These are phyloP conservation scores for Coregonus ussuriensis DNA, from an alignment of 2,797 vertebrate genomes.

Conservation along the genomic window DNA sequence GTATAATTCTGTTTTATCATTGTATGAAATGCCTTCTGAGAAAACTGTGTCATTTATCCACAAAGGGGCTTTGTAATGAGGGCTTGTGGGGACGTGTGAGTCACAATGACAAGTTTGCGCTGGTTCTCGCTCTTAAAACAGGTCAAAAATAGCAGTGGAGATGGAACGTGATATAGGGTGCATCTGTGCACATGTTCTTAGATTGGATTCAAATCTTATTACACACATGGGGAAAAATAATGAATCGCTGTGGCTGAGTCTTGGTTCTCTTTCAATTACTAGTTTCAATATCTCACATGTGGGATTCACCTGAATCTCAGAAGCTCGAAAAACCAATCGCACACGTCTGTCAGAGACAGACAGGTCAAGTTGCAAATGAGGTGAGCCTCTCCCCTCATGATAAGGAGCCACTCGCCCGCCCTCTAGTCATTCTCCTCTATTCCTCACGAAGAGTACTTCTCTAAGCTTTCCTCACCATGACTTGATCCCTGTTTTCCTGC, in stretches of 20 bases:
- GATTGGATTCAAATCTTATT: background rate
- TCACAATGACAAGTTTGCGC: background rate
- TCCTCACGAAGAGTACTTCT: no score
- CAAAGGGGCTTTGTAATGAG: constrained; percentile 33
- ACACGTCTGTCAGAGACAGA: no score
- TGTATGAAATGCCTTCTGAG: constrained; percentile 12
- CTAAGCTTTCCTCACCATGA: no score
- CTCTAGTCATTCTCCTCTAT: no score
- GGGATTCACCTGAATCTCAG: no score
- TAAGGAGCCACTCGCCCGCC: no score
- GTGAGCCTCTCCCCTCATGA: no score
- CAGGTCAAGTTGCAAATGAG: no score
- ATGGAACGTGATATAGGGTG: constrained; percentile 4
- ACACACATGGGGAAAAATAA: background rate
- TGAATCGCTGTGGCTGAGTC: background rate
- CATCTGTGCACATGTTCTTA: background rate
- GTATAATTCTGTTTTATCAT: constrained; percentile 16
- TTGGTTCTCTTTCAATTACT: background rate
- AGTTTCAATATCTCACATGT: background rate
- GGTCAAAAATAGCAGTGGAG: background rate
- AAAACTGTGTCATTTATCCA: constrained; percentile 33
- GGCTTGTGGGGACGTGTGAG: no score
- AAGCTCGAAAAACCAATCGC: no score
- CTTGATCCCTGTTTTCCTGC: no score
- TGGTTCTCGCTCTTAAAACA: background rate